Evolutionary conservation across 1,140 invertebrate genomes (phyloP), one percentile per base, ranked within the genome.

Genomic region (Sitodiplosis mosellana): DNA sequence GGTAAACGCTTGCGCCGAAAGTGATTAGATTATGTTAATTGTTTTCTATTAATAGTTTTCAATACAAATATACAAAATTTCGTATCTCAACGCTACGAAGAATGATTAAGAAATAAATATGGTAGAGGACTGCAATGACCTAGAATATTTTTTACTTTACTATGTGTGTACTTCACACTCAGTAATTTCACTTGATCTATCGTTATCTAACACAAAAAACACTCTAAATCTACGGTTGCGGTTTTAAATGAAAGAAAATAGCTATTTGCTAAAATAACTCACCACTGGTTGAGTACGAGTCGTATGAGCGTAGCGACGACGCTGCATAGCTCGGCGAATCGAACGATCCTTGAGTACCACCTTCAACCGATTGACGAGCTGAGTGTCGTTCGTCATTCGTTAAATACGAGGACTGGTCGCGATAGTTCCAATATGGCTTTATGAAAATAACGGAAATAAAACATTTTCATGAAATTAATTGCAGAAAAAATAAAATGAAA

Each of bases 271-370:
- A 15, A 40, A 40, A 40, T 6, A 6, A 15, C 38, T 40, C 12
- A 64, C 61, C 61, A 59, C 61, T 55, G 53, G 59, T 61, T 48
- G 61, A 55, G 49, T 64, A 64, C 45, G 59, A 55, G 50, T 64
- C 61, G 49, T 62, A 64, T 47, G 56, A 57, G 38, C 61, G 55
- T n/a, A 64, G 53, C 10, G 57, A 58, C 14, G 14, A 11, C 10
- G 59, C 60, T 46, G 61, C 59, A 52, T 62, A 63, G 34, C 61
- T 60, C 55, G 61, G 58, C 46, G 61, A 59, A 55, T 64, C 61
- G 44, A 63, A 64, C 48, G 61, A 63, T 48, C 61, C 61, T 55
- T 63, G 61, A 38, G 61, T 63, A 15, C 60, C 60, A 37, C 59
- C 61, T 51, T 64, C 61, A 21, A 61, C 61, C 33, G 61, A 64